Conservation (phyloP, 2,113 vertebrate genomes). For the Salvelinus alpinus region DNA sequence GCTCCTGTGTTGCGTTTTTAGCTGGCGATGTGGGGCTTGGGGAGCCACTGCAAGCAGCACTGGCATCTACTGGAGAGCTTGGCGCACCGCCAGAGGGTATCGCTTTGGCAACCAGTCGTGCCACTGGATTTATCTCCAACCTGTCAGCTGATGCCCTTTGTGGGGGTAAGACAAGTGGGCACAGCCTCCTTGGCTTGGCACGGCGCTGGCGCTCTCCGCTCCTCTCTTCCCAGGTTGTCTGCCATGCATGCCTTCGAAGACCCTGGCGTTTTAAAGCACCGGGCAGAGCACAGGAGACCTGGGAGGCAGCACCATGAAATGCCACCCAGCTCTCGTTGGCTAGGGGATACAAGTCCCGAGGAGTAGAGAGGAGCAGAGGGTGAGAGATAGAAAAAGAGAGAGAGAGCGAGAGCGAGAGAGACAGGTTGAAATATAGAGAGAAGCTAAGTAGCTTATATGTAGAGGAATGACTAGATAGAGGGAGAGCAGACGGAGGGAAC, state of each 20-base stretch:
- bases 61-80: conserved; percentile 1
- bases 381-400: not conserved
- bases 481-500: too few relatives aligned
- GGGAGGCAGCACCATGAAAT: not conserved
- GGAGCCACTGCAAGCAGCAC: not conserved
- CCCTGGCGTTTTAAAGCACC: not conserved
- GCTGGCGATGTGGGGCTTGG: not conserved
- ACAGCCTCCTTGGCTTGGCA: not conserved
- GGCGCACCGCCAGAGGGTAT: conserved; percentile 7
- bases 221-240: not conserved
- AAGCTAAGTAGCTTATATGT: not conserved
- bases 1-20: not conserved
- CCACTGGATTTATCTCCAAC: conserved; percentile 12
- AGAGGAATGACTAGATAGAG: too few relatives aligned
- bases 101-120: conserved; percentile 9
- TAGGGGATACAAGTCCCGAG: not conserved
- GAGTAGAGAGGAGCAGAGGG: not conserved
- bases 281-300: not conserved
- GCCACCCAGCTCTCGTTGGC: not conserved
- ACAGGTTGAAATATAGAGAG: not conserved
- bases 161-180: conserved; percentile 11
- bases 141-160: conserved; percentile 19
- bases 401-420: not conserved
- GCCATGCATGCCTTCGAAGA: not conserved
- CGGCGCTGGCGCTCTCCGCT: not conserved